Conservation (phyloP, 2,113 vertebrate species). For the Microtus richardsoni region DNA sequence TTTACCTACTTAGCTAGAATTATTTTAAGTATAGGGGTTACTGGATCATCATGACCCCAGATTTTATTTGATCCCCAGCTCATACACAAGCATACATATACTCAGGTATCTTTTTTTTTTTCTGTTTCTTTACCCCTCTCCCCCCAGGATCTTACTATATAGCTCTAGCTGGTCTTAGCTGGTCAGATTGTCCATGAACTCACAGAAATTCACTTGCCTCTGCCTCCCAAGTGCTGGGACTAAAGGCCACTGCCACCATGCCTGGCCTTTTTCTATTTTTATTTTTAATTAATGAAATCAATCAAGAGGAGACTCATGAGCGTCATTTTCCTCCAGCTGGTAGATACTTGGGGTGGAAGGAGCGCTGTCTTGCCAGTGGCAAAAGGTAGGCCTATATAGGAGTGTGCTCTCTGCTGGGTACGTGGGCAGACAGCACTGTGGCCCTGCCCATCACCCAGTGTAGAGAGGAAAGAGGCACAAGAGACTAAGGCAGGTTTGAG, state of each 20-base stretch:
- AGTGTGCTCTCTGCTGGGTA: not conserved
- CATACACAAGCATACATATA: not conserved
- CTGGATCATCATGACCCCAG: not conserved
- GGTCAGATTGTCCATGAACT: not conserved
- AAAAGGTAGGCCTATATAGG: not conserved
- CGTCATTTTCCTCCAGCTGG: not conserved
- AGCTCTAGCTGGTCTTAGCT: not conserved
- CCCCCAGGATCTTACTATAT: not conserved
- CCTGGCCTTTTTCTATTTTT: not conserved
- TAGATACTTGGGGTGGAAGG: not conserved
- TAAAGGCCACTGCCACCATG: not conserved
- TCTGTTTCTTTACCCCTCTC: not conserved
- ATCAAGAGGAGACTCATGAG: not conserved
- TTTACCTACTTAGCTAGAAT: not conserved
- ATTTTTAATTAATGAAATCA: slow-evolving; percentile 28
- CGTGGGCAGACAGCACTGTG: not conserved
- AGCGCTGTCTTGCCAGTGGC: not conserved
- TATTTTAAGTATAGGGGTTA: not conserved
- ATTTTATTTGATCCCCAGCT: not conserved
- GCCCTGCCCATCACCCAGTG: not conserved
- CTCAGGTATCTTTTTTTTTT: not conserved
- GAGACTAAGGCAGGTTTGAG: not conserved
- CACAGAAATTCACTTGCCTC: not conserved
- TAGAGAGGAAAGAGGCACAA: not conserved
- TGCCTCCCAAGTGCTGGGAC: not conserved